phyloP scores from a whole-genome alignment of 2,797 vertebrate genomes.

The Saxicola maurus region DNA sequence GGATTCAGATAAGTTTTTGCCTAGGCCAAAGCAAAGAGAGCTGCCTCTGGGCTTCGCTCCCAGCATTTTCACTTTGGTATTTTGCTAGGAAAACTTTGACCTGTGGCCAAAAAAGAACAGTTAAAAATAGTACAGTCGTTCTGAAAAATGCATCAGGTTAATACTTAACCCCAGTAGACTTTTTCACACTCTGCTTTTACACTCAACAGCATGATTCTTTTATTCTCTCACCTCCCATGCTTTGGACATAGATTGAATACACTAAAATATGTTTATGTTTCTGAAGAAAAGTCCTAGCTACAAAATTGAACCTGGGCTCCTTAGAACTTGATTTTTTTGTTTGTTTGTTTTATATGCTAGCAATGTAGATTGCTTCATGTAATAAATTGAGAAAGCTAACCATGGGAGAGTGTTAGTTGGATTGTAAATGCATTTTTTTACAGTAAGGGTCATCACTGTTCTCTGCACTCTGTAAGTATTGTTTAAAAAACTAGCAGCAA shows the following conservation, averaged over 20 bases:
- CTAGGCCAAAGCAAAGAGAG: conserved; percentile 45
- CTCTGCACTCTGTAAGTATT: neutral
- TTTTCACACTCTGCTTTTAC: conserved; percentile 35
- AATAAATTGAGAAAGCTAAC: neutral
- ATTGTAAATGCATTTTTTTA: neutral
- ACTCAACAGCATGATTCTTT: neutral
- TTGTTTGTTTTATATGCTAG: neutral
- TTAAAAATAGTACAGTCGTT: conserved; percentile 72
- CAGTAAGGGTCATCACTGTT: neutral
- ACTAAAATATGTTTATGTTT: neutral
- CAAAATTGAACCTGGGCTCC: neutral
- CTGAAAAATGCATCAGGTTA: conserved; percentile 67
- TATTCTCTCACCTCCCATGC: neutral
- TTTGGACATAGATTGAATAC: neutral
- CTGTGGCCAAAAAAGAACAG: conserved; percentile 68
- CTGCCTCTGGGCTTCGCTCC: conserved; percentile 59
- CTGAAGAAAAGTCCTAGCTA: neutral
- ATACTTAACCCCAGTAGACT: conserved; percentile 32
- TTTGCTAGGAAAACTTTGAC: conserved; percentile 73
- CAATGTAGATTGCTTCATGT: neutral
- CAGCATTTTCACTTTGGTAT: conserved; percentile 66
- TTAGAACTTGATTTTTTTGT: neutral
- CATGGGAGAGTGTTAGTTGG: neutral
- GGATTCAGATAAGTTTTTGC: conserved; percentile 12
- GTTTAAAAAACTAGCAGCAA: neutral